These are phyloP conservation scores for Sisor rabdophorus DNA, from an alignment of 2,113 vertebrate species.

Conservation along the genomic window DNA sequence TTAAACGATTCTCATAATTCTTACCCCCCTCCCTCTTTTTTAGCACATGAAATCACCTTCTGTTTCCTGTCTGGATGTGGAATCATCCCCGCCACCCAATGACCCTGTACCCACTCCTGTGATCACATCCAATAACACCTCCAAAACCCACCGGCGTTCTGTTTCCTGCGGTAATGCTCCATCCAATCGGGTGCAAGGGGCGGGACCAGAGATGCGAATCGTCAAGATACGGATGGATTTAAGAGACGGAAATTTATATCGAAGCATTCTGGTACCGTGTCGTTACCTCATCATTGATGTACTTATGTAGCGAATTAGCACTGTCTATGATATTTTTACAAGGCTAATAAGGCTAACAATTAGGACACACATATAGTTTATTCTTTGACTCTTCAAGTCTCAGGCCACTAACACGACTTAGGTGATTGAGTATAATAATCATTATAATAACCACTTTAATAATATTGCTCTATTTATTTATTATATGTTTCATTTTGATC, in stretches of 20 bases:
- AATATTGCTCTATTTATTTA: background rate
- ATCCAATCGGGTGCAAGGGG: slow-evolving; percentile 47
- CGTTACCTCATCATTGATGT: background rate
- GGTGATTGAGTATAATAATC: background rate
- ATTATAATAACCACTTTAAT: background rate
- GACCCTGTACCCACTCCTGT: slow-evolving; percentile 60
- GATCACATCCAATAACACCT: slow-evolving; percentile 62
- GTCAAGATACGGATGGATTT: slow-evolving; percentile 84
- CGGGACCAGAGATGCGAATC: slow-evolving; percentile 75
- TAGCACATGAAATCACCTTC: slow-evolving; percentile 85
- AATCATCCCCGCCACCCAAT: slow-evolving; percentile 56
- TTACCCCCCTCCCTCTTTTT: slow-evolving; percentile 3
- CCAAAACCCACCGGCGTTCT: slow-evolving; percentile 84
- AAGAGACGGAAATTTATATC: slow-evolving; percentile 83
- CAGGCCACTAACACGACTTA: background rate
- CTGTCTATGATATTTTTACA: too few species aligned
- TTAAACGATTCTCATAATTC: background rate
- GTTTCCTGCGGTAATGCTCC: slow-evolving; percentile 81
- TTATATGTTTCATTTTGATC: background rate
- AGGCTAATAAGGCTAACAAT: too few species aligned
- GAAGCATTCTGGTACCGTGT: slow-evolving; percentile 80
- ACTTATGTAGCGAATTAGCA: background rate
- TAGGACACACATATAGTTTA: too few species aligned
- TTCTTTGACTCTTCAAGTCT: background rate
- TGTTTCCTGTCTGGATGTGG: slow-evolving; percentile 80